Percentiles rank a stretch among this genome's conserved stretches.
Evolutionary conservation across 2,797 vertebrate species (phyloP).

Genomic region (Pyrocephalus nanus): DNA sequence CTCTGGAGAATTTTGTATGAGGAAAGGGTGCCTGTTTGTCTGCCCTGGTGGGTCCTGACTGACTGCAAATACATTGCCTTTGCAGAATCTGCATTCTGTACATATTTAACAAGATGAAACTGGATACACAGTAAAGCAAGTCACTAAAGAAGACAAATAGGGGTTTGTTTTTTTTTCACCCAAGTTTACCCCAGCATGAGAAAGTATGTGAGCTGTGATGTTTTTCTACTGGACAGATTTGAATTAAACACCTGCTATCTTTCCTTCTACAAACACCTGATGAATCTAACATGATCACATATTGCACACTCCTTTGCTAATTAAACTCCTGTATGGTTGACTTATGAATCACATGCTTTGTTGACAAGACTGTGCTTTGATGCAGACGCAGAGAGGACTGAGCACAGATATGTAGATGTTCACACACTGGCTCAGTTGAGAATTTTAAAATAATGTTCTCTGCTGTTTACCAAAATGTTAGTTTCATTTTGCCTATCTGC

Average conservation of each 20-base stretch:
- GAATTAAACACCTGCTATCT: constrained; percentile 42
- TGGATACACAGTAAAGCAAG: not conserved
- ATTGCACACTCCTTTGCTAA: constrained; percentile 45
- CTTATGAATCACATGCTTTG: constrained; percentile 59
- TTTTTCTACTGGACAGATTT: not conserved
- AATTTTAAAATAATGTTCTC: not conserved
- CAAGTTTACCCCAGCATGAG: constrained; percentile 45
- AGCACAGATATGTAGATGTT: not conserved
- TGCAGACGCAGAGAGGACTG: not conserved
- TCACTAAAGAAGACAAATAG: constrained; percentile 39
- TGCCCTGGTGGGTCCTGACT: not conserved
- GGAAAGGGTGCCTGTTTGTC: not conserved
- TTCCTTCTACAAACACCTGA: constrained; percentile 14
- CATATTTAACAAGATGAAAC: not conserved
- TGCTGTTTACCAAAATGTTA: not conserved
- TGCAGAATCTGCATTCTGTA: not conserved
- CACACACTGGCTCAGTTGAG: not conserved
- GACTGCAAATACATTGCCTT: not conserved
- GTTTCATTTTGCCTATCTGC: not conserved
- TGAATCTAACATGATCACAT: constrained; percentile 20
- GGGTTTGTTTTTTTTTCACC: constrained; percentile 38
- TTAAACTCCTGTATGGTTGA: constrained; percentile 55
- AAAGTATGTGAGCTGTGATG: not conserved
- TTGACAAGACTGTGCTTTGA: constrained; percentile 6
- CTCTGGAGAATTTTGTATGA: not conserved